A percentile compares a stretch with the other conserved stretches of the same genome.
These are phyloP conservation scores for Fringilla coelebs DNA, from an alignment of 2,797 vertebrate species.

Conservation along the genomic window DNA sequence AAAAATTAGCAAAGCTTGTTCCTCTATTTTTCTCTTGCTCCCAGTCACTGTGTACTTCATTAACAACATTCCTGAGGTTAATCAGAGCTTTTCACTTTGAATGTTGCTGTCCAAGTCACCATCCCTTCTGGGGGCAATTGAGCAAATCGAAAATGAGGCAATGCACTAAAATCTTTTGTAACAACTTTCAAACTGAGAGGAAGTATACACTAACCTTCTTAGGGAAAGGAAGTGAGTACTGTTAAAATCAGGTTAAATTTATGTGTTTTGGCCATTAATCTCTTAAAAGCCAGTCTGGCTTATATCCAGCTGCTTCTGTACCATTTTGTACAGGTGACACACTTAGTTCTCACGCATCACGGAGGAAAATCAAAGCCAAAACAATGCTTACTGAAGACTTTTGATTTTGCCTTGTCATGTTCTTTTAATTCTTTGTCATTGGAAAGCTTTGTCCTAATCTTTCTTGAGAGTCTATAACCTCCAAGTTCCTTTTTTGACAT, in stretches of 20 bases:
- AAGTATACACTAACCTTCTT: not conserved
- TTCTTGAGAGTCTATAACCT: constrained; percentile 15
- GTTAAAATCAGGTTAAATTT: not conserved
- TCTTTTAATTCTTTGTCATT: constrained; percentile 27
- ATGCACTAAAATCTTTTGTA: not conserved
- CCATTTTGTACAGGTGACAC: not conserved
- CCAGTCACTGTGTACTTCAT: not conserved
- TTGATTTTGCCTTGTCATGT: constrained; percentile 9
- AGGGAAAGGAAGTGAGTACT: not conserved
- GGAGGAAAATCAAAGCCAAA: constrained; percentile 21
- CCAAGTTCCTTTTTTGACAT: constrained; percentile 10
- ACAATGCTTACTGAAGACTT: not conserved
- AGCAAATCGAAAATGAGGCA: not conserved
- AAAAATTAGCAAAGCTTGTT: not conserved
- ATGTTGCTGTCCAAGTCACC: not conserved
- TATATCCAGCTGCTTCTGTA: not conserved
- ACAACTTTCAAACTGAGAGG: not conserved
- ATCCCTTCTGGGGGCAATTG: not conserved
- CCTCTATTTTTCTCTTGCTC: not conserved
- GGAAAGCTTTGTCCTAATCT: constrained; percentile 3
- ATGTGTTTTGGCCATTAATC: not conserved
- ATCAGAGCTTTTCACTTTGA: not conserved
- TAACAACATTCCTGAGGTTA: not conserved
- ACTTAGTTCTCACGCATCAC: not conserved
- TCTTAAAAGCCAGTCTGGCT: not conserved